phyloP scores from a whole-genome alignment of 2,113 vertebrate genomes.

The Nothobranchius furzeri region DNA sequence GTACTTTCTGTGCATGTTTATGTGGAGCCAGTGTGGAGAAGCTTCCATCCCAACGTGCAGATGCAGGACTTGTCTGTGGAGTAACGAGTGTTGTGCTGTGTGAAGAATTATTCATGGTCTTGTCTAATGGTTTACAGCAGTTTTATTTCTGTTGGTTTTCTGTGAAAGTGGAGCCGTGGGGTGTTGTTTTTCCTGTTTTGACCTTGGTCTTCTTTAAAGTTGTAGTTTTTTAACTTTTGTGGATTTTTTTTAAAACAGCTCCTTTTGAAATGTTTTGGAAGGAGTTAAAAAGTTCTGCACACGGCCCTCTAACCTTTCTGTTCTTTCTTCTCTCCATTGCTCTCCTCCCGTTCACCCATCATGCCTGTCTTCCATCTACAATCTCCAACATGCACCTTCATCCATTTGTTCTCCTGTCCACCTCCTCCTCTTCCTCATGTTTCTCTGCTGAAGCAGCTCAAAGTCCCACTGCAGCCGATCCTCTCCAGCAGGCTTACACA shows the following conservation, averaged over 20 bases:
- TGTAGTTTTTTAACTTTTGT: slow-evolving; percentile 16
- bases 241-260: background rate
- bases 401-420: slow-evolving; percentile 34
- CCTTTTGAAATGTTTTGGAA: slow-evolving; percentile 33
- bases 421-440: slow-evolving; percentile 19
- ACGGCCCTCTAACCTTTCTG: slow-evolving; percentile 60
- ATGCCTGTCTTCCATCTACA: slow-evolving; percentile 41
- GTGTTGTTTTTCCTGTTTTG: slow-evolving; percentile 17
- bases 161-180: slow-evolving; percentile 24
- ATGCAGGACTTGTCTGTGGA: slow-evolving; percentile 23
- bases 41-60: slow-evolving; percentile 9
- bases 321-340: slow-evolving; percentile 48
- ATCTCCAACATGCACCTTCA: slow-evolving; percentile 45
- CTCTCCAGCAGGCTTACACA: slow-evolving; percentile 98
- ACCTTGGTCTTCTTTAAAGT: slow-evolving; percentile 30
- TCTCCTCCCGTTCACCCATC: slow-evolving; percentile 44
- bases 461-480: slow-evolving; percentile 97
- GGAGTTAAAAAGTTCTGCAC: slow-evolving; percentile 28
- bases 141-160: slow-evolving; percentile 16
- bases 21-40: slow-evolving; percentile 27
- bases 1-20: slow-evolving; percentile 48
- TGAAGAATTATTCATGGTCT: slow-evolving; percentile 17
- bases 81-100: slow-evolving; percentile 40
- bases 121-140: background rate
- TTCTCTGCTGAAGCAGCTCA: slow-evolving; percentile 88